Base-by-base conservation (phyloP, 1,140 invertebrate genomes). In the Hylaeus anthracinus region DNA sequence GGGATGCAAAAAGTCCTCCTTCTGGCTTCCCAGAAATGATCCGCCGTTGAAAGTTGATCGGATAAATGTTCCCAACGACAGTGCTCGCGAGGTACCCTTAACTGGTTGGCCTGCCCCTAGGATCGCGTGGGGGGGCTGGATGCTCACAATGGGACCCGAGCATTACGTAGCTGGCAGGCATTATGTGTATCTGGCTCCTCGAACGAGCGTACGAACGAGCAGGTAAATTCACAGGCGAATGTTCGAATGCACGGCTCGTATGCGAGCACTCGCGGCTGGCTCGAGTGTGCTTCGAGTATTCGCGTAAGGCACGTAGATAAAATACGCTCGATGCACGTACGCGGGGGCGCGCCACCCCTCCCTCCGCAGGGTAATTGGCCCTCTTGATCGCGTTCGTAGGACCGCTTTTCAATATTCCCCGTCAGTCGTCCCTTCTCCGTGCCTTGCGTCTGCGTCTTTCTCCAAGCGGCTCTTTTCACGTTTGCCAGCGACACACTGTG, bases 351-450 rank as follows among this genome's bases (percentile, higher is more conserved):
- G 73, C 8, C 37, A 9, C 61, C 5, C 5, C 26, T 26, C 39
- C 39, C 41, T 72, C 58, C 56, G 53, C 43, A 79, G 84, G 88
- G 86, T 92, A 93, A 93, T 93, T 93, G 92, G 92, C 88, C 87
- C 92, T 91, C 91, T 93, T 90, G 92, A 93, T 93, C 91, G 90
- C 72, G 83, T 90, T 90, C 82, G 77, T 86, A 88, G 85, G 80
- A 83, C 85, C 82, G 87, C 84, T 86, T 88, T 90, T 89, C 88
- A 90, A 89, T 89, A 88, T 86, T 85, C 86, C 43, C 65, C 37
- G 58, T 72, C 53, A 56, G 8, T 55, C 39, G 60, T 74, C 43
- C 71, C 80, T 56, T 76, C 85, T 43, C 15, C 77, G 79, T 79
- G 75, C 63, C 48, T 60, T 37, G 37, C 43, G 43, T 66, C 51